These are phyloP conservation scores for Lycodopsis pacificus DNA, from an alignment of 2,797 vertebrate genomes.

Conservation along the genomic window DNA sequence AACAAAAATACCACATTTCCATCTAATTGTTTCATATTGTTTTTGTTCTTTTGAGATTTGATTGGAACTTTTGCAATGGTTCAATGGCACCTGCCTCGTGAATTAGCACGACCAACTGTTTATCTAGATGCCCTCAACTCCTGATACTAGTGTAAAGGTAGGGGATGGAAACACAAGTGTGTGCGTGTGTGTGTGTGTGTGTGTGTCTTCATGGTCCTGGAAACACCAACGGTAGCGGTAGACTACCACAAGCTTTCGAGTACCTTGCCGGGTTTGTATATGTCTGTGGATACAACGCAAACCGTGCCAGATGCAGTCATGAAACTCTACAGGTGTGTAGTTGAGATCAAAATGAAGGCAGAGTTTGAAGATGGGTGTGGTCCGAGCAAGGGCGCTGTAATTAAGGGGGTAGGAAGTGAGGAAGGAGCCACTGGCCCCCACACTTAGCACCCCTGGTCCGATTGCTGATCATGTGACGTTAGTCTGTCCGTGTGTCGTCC, in stretches of 20 bases:
- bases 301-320: too few species aligned
- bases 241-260: neutral
- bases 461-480: neutral
- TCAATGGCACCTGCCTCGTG: neutral
- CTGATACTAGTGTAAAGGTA: neutral
- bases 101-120: neutral
- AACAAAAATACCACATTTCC: too few species aligned
- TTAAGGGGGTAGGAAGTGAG: neutral
- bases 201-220: too few species aligned
- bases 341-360: too few species aligned
- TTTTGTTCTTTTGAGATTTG: neutral
- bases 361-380: neutral
- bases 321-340: neutral
- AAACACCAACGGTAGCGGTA: neutral
- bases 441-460: neutral
- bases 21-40: too few species aligned
- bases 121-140: neutral
- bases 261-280: neutral
- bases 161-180: neutral
- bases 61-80: neutral
- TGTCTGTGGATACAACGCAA: too few species aligned
- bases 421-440: neutral
- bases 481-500: neutral
- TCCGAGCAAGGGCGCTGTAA: neutral
- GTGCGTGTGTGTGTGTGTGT: too few species aligned